Base-by-base conservation (phyloP, 2,797 vertebrate genomes). In the Gadopsis bispinosus region DNA sequence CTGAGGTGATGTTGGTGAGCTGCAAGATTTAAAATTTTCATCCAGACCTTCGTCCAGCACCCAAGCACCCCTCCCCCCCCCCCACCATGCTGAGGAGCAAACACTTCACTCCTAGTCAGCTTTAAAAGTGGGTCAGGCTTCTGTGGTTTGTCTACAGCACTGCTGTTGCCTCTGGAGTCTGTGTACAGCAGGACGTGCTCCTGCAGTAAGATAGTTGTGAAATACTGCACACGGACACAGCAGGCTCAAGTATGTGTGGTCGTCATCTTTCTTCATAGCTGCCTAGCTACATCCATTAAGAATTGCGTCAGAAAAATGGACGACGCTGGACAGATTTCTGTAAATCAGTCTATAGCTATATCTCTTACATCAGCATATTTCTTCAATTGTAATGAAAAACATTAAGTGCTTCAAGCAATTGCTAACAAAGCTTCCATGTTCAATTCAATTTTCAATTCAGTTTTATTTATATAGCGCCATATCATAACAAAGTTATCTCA, bases 111-210 rank as follows among this genome's bases (percentile, higher is more conserved):
- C 51, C 47, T 39, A 68, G 78, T 86, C 85, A 81, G 84, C 70
- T 85, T 60, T 63, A 39, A 87, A 92, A 91, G 69, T 92, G 87
- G 90, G 90, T 91, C 89, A 90, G 80, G 75, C 64, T 65, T 78
- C 37, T 75, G 37, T 80, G 16, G 66, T 72, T 71, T 65, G 77
- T 80, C 73, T 75, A 33, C 72, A 53, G 63, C 47, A 26, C 39
- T 37, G 56, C 63, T 65, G 67, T 41, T 79, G 75, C 76, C 76
- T 77, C 55, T 71, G 60, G 68, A 69, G 22, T 61, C 54, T 50
- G 53, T 59, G 69, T 26, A 47, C 17, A 47, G 65, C 54, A 69
- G 59, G 76, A 79, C 3, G 41, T 60, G 45, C 41, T 48, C 59
- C 73, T 70, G 75, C 82, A 78, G 70, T 63, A 63, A 59, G 43